Evolutionary conservation across 2,888 invertebrate species (phyloP).

Genomic region (Clanis bilineata): DNA sequence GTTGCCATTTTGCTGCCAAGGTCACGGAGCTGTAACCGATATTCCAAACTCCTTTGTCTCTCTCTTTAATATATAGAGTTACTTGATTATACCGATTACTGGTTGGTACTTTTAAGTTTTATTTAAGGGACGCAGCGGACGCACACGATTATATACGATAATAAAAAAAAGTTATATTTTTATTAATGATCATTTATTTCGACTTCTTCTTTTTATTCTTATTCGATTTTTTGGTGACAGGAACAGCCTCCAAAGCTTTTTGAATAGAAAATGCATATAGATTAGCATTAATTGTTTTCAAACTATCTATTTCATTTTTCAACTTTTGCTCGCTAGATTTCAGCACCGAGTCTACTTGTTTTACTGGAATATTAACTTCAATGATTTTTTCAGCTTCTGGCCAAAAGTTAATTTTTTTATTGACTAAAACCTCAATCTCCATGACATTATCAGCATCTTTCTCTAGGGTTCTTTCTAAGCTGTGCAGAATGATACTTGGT

Average conservation of each 20-base stretch:
- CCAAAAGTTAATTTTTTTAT: slow-evolving; percentile 70
- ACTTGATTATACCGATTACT: too few relatives aligned
- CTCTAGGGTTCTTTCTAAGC: slow-evolving; percentile 85
- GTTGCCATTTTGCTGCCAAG: too few relatives aligned
- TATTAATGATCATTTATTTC: not conserved
- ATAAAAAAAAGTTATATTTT: not conserved
- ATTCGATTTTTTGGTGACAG: slow-evolving; percentile 31
- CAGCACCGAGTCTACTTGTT: slow-evolving; percentile 47
- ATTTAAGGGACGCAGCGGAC: too few relatives aligned
- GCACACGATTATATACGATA: too few relatives aligned
- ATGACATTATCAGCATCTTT: slow-evolving; percentile 66
- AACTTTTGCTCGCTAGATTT: slow-evolving; percentile 56
- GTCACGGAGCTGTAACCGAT: too few relatives aligned
- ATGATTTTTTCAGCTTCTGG: slow-evolving; percentile 36
- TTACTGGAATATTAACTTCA: slow-evolving; percentile 34
- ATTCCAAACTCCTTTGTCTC: too few relatives aligned
- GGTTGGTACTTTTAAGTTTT: too few relatives aligned
- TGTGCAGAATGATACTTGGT: slow-evolving; percentile 81
- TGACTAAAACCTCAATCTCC: slow-evolving; percentile 69
- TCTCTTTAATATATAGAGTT: too few relatives aligned
- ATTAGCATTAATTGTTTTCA: slow-evolving; percentile 82
- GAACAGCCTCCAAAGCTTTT: slow-evolving; percentile 58
- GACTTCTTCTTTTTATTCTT: slow-evolving; percentile 45
- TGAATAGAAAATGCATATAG: slow-evolving; percentile 81
- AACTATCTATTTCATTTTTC: slow-evolving; percentile 74